These are phyloP conservation scores for Sarcophaga subvicina DNA, from an alignment of 2,888 invertebrate species.

Conservation along the genomic window DNA sequence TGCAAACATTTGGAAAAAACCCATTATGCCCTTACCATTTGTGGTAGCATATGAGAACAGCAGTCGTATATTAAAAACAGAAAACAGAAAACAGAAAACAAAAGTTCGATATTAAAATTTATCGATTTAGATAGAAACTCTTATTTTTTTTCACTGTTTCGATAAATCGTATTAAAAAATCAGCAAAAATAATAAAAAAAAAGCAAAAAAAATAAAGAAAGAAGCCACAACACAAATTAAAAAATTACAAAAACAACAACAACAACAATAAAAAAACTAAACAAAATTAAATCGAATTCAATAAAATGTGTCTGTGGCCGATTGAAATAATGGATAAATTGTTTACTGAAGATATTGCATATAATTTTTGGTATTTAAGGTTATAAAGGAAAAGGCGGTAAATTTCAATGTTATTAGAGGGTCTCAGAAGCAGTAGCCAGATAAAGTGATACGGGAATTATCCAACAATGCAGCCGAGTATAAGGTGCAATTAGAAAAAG, in stretches of 20 bases:
- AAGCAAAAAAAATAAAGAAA: neutral
- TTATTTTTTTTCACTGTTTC: neutral
- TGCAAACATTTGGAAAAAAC: too few species aligned
- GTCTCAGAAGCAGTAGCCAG: too few species aligned
- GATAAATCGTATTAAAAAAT: neutral
- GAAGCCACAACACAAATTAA: neutral
- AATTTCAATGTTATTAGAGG: too few species aligned
- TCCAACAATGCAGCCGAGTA: too few species aligned
- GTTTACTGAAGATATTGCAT: neutral
- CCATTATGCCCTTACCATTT: too few species aligned
- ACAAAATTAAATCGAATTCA: too few species aligned
- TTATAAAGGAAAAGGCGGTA: too few species aligned
- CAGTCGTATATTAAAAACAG: neutral
- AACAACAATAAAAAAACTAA: too few species aligned
- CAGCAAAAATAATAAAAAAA: neutral
- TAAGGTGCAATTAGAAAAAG: too few species aligned
- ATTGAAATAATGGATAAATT: neutral
- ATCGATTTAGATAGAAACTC: neutral
- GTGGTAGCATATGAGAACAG: neutral
- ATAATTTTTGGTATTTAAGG: too few species aligned
- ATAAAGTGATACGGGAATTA: too few species aligned
- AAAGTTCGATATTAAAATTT: neutral
- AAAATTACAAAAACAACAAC: neutral
- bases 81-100: neutral
- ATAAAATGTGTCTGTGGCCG: neutral